Evolutionary conservation across 2,888 invertebrate genomes (phyloP).

Genomic region (Lasioglossum lativentre): DNA sequence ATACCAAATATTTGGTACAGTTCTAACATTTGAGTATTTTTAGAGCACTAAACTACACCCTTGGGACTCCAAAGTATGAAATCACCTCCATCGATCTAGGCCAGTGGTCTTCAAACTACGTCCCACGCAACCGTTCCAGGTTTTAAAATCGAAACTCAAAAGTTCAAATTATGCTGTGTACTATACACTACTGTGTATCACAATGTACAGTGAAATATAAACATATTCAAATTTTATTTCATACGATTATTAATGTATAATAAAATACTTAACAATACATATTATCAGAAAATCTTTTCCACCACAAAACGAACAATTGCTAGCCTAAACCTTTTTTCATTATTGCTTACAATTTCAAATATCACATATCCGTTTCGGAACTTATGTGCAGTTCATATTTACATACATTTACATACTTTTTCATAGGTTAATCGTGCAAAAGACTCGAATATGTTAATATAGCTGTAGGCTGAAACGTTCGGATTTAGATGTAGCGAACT

Average conservation of each 20-base stretch:
- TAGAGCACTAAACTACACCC: background rate
- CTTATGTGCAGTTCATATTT: too few relatives aligned
- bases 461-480: background rate
- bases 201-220: background rate
- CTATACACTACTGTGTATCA: background rate
- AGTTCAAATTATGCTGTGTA: background rate
- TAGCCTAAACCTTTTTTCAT: too few relatives aligned
- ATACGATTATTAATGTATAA: background rate
- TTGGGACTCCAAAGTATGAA: background rate
- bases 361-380: too few relatives aligned
- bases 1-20: background rate
- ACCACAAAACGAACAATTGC: background rate
- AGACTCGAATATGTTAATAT: background rate
- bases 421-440: background rate
- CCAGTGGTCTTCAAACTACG: background rate
- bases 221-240: background rate
- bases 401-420: background rate
- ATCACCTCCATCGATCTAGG: background rate
- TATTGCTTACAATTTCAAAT: too few relatives aligned
- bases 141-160: too few relatives aligned
- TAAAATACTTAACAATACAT: background rate
- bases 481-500: background rate
- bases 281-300: background rate
- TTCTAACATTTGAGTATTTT: background rate
- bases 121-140: background rate